phyloP scores from a whole-genome alignment of 2,888 invertebrate species.

The Lasioglossum vierecki region DNA sequence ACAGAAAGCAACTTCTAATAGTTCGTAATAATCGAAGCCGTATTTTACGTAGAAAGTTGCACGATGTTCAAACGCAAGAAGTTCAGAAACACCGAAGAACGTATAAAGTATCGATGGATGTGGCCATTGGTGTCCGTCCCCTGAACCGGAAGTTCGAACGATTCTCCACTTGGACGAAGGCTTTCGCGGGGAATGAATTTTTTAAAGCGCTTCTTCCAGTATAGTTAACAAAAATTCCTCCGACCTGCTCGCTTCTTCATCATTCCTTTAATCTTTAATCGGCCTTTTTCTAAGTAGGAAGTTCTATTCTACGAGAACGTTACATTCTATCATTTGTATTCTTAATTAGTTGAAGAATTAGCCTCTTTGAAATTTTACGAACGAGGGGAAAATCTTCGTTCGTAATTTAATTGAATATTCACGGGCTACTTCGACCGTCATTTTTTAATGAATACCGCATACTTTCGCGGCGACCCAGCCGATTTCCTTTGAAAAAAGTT shows the following conservation, averaged over 20 bases:
- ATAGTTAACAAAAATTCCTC: not conserved
- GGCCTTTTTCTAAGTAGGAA: not conserved
- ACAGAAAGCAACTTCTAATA: constrained; percentile 8
- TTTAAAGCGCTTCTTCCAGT: not conserved
- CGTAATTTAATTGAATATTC: constrained; percentile 4
- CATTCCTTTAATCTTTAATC: not conserved
- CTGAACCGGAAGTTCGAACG: constrained; percentile 16
- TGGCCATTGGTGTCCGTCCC: constrained; percentile 2
- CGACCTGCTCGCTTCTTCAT: not conserved
- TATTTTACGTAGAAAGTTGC: constrained; percentile 20
- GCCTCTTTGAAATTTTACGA: not conserved
- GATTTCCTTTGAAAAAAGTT: constrained; percentile 14
- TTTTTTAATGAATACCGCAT: constrained; percentile 2
- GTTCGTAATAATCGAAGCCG: constrained; percentile 21
- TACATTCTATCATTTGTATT: not conserved
- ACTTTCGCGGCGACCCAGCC: not conserved
- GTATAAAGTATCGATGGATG: constrained; percentile 15
- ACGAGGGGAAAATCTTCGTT: not conserved
- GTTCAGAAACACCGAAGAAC: constrained; percentile 20
- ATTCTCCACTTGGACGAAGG: not conserved
- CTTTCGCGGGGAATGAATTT: constrained; percentile 4
- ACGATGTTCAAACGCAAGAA: not conserved
- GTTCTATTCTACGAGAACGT: not conserved
- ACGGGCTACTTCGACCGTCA: not conserved
- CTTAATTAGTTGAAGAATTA: not conserved